Conservation (phyloP, 2,888 invertebrate species). For the Caradrina kadenii region DNA sequence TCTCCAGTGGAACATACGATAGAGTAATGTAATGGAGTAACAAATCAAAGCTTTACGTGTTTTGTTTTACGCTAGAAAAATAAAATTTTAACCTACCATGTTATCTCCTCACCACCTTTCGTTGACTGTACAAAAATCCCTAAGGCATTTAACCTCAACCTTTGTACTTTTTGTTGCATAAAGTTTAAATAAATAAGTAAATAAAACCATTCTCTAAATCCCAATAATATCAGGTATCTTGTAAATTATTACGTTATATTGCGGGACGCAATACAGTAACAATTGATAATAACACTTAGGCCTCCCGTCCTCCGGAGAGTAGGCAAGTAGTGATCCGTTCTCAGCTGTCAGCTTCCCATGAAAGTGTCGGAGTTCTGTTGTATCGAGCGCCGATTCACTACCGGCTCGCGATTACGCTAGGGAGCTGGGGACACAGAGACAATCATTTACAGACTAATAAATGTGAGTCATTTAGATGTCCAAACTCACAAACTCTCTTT, state of each 20-base stretch:
- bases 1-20: no score
- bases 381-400: slow-evolving; percentile 28
- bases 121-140: no score
- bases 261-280: slow-evolving; percentile 6
- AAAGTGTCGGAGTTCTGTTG: slow-evolving; percentile 8
- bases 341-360: slow-evolving; percentile 49
- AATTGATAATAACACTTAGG: slow-evolving; percentile 24
- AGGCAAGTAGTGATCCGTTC: slow-evolving; percentile 17
- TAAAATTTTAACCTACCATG: no score
- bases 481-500: not conserved
- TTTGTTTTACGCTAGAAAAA: no score
- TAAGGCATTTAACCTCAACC: no score
- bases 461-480: not conserved
- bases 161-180: no score
- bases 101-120: no score
- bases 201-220: not conserved
- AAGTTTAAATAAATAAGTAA: no score
- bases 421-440: slow-evolving; percentile 14
- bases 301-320: slow-evolving; percentile 6
- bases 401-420: slow-evolving; percentile 29
- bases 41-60: no score
- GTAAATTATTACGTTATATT: slow-evolving; percentile 11
- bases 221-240: slow-evolving; percentile 5
- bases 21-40: no score
- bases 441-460: slow-evolving; percentile 25